Conservation (phyloP, 1,140 invertebrate genomes). For the Protaetia brevitarsis region DNA sequence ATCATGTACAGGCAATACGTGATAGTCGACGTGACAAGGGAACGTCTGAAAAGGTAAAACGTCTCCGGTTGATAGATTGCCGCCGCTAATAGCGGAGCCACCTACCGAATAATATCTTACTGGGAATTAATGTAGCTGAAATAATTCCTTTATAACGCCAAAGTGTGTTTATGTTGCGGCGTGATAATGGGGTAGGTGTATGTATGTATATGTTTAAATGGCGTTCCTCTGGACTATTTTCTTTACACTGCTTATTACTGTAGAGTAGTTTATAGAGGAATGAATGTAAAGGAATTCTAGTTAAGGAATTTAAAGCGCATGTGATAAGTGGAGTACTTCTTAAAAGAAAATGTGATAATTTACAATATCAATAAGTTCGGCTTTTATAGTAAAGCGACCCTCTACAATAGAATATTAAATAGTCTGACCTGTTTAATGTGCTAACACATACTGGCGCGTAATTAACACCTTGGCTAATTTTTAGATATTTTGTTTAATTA, state of each 20-base stretch:
- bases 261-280: no score
- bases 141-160: slow-evolving; percentile 1
- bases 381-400: no score
- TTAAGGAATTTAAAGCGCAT: no score
- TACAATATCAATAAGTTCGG: no score
- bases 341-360: no score
- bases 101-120: slow-evolving; percentile 9
- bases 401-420: no score
- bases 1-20: slow-evolving; percentile 6
- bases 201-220: background rate
- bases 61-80: slow-evolving; percentile 5
- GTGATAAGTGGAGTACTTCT: no score
- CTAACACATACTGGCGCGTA: no score
- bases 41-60: slow-evolving; percentile 7
- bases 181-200: background rate
- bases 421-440: no score
- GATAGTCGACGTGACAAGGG: background rate
- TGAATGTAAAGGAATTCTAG: no score
- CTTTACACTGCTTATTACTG: background rate
- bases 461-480: no score
- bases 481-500: no score
- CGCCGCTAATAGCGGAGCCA: slow-evolving; percentile 1
- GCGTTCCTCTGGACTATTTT: background rate
- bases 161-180: background rate
- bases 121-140: slow-evolving; percentile 10